Evolutionary conservation across 1,140 invertebrate species (phyloP).

Genomic region (Drosophila simulans): DNA sequence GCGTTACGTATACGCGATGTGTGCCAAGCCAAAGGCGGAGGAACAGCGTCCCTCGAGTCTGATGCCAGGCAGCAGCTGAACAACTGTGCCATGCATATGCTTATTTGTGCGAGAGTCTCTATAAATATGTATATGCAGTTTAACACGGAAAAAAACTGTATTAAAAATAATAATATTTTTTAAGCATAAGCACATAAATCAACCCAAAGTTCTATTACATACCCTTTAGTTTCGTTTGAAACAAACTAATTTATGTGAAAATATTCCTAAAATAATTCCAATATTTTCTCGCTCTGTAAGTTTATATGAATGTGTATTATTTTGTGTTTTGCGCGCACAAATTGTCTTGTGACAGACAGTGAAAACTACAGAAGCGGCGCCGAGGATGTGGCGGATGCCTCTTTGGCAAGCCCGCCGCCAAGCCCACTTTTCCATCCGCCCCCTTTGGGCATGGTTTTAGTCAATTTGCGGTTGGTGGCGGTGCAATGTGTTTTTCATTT

Average conservation of each 20-base stretch:
- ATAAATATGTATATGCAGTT: slow-evolving; percentile 43
- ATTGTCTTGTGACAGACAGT: slow-evolving; percentile 83
- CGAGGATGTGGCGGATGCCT: slow-evolving; percentile 39
- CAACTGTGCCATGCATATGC: slow-evolving; percentile 74
- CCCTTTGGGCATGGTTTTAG: slow-evolving; percentile 69
- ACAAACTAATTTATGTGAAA: too few species aligned
- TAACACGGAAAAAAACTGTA: neutral
- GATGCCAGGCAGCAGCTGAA: slow-evolving; percentile 71
- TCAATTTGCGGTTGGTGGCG: slow-evolving; percentile 73
- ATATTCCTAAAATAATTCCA: too few species aligned
- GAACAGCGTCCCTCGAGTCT: slow-evolving; percentile 55
- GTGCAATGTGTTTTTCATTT: slow-evolving; percentile 53
- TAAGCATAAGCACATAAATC: neutral
- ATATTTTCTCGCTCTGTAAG: slow-evolving; percentile 1
- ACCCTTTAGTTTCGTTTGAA: too few species aligned
- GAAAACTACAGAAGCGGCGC: slow-evolving; percentile 76
- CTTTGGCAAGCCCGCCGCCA: slow-evolving; percentile 19
- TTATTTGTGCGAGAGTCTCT: slow-evolving; percentile 46
- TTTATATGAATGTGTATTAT: slow-evolving; percentile 67
- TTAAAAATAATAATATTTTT: neutral
- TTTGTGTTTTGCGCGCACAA: slow-evolving; percentile 82
- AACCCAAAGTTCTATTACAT: too few species aligned
- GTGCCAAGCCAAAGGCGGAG: slow-evolving; percentile 52
- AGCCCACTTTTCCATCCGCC: neutral
- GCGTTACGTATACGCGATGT: slow-evolving; percentile 74